Base-by-base conservation (phyloP, 1,140 invertebrate species). In the Drosophila mojavensis region DNA sequence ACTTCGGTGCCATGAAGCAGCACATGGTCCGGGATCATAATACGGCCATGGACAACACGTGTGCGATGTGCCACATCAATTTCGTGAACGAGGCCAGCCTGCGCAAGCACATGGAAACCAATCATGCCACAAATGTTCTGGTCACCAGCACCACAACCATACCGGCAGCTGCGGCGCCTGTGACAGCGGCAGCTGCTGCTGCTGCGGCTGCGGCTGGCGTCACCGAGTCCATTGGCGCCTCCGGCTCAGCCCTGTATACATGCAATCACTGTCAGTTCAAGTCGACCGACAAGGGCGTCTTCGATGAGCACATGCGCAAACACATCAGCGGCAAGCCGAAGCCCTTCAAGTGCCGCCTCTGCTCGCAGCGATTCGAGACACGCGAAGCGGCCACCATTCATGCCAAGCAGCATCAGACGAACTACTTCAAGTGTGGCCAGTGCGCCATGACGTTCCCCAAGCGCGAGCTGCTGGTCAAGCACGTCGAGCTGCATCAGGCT, bases 251-350 rank as follows among this genome's bases (percentile, higher is more conserved):
- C 26, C 65, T 92, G 0, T 92, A 89, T 13, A 80, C 91, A 20
- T 92, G 92, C 70, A 91, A 90, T 59, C 88, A 91, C 61, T 92
- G 92, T 67, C 75, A 90, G 65, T 92, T 90, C 56, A 92, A 92
- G 70, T 90, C 92, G 2, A 90, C 90, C 39, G 91, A 92, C 28
- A 92, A 92, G 68, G 33, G 50, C 10, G 60, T 79, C 39, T 91
- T 90, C 13, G 90, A 92, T 58, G 92, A 92, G 20, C 92, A 92
- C 54, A 80, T 91, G 78, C 81, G 90, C 43, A 92, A 92, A 56
- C 92, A 92, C 68, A 45, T 81, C 10, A 62, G 71, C 10, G 82
- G 75, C 41, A 92, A 92, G 43, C 79, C 92, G 13, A 92, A 92
- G 61, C 92, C 92, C 5, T 92, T 92, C 48, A 92, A 92, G 75